Evolutionary conservation across 2,113 vertebrate species (phyloP).

Genomic region (Phainopepla nitens): DNA sequence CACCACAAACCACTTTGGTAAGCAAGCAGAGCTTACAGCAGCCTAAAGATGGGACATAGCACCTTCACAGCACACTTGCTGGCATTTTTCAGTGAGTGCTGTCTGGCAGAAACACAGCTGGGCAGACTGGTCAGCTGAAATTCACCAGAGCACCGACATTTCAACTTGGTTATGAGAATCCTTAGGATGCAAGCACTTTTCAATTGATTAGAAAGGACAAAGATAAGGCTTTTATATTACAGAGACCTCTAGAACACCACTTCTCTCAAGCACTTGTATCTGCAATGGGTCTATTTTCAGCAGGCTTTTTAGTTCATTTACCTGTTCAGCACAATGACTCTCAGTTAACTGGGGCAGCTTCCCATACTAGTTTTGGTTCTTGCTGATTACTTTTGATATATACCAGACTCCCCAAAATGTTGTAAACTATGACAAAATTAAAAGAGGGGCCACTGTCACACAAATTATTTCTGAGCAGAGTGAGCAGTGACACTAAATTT

Average conservation of each 20-base stretch:
- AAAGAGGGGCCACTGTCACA: not conserved
- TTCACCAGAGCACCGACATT: not conserved
- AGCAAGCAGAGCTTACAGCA: not conserved
- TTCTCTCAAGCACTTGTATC: not conserved
- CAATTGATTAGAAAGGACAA: not conserved
- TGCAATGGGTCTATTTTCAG: not conserved
- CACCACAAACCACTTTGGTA: not conserved
- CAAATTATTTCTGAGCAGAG: not conserved
- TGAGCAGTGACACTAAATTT: not conserved
- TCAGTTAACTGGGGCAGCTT: rapidly evolving
- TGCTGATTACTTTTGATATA: not conserved
- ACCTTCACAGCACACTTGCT: not conserved
- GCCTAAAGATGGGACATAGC: not conserved
- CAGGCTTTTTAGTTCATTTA: not conserved
- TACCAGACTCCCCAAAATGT: not conserved
- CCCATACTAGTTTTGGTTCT: not conserved
- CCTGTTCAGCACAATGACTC: not conserved
- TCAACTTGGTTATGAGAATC: not conserved
- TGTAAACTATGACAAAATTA: not conserved
- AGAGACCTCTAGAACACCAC: not conserved
- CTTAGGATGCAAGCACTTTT: rapidly evolving
- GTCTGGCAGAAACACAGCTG: not conserved
- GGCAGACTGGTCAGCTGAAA: not conserved
- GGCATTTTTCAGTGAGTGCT: not conserved
- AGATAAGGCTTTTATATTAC: not conserved